Percentiles rank a stretch among this genome's conserved stretches.
phyloP scores from a whole-genome alignment of 2,888 invertebrate genomes.

The Euzophera pinguis region DNA sequence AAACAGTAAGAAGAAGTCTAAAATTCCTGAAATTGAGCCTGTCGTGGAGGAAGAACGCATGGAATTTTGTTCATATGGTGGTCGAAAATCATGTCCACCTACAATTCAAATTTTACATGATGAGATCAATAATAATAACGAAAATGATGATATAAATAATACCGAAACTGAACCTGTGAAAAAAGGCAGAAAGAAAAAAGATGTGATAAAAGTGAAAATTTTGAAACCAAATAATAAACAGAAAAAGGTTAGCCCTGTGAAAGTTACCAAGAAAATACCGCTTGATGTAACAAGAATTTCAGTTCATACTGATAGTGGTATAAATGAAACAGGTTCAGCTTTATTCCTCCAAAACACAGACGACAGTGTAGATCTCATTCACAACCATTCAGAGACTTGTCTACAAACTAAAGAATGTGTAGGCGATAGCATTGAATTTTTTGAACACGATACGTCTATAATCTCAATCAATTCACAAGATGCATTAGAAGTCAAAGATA shows the following conservation, averaged over 20 bases:
- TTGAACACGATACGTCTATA: conserved; percentile 45
- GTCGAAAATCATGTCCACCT: conserved; percentile 56
- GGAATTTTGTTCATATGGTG: conserved; percentile 42
- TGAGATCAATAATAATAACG: conserved; percentile 23
- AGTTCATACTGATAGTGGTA: conserved; percentile 47
- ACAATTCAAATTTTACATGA: conserved; percentile 31
- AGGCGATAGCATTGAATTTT: conserved; percentile 48
- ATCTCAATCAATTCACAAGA: conserved; percentile 35
- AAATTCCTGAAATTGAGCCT: conserved; percentile 33
- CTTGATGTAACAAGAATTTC: conserved; percentile 28
- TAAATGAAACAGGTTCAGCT: conserved; percentile 47
- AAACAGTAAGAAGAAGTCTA: conserved; percentile 30
- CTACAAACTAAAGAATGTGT: conserved; percentile 58
- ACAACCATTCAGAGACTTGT: conserved; percentile 70
- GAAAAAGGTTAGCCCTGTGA: conserved; percentile 18
- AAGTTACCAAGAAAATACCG: conserved; percentile 1
- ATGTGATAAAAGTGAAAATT: conserved; percentile 69
- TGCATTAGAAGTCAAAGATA: conserved; percentile 22
- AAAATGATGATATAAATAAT: conserved; percentile 20
- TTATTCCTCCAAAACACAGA: conserved; percentile 32
- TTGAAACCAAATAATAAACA: conserved; percentile 43
- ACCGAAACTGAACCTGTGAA: conserved; percentile 8
- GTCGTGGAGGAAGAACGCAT: conserved; percentile 53
- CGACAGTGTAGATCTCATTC: conserved; percentile 59
- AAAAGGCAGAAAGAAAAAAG: conserved; percentile 49